Base-by-base conservation (phyloP, 1,140 invertebrate species). In the Pantala flavescens region DNA sequence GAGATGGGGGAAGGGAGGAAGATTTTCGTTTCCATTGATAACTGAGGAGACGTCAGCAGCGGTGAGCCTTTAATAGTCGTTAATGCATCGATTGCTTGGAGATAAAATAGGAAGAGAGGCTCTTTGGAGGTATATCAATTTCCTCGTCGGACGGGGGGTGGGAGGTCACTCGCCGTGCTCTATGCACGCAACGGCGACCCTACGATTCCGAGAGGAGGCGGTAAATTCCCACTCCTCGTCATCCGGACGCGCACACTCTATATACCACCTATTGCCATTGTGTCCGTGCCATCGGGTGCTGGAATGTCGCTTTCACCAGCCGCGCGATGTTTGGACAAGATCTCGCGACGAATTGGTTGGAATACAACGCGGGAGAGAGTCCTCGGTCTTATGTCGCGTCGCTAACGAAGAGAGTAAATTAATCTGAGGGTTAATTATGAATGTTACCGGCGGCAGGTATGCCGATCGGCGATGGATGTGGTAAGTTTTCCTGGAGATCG, bases 21-120 rank as follows among this genome's bases (percentile, higher is more conserved):
- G 49, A 63, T 63, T 63, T 63, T 63, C 49, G 49, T 63, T 63
- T 63, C 49, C 49, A 63, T 63, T 63, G 49, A 63, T 63, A 63
- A 63, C 49, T 21, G 49, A 21, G 49, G 12, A 16, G 49, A 21
- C 49, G 49, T 19, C 49, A 63, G 16, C 49, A 63, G 49, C 49
- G 49, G 49, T 63, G 14, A 63, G 49, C 49, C 49, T 63, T 14
- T 63, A 63, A 63, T 63, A 63, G 49, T 7, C 49, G 49, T 63
- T 63, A 63, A 63, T 63, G 49, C 49, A 21, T 63, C 49, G 49
- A 63, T 63, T 63, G 49, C 49, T 3, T 1, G 16, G 49, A 63
- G 49, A 63, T 63, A 63, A 63, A 21, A 12, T 21, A 16, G 16
- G 16, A 21, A 63, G 49, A 63, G 49, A 63, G 49, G 14, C 49